Evolutionary conservation across 2,888 invertebrate genomes (phyloP), one percentile per base, ranked within the genome.

Genomic region (Cerceris rybyensis): DNA sequence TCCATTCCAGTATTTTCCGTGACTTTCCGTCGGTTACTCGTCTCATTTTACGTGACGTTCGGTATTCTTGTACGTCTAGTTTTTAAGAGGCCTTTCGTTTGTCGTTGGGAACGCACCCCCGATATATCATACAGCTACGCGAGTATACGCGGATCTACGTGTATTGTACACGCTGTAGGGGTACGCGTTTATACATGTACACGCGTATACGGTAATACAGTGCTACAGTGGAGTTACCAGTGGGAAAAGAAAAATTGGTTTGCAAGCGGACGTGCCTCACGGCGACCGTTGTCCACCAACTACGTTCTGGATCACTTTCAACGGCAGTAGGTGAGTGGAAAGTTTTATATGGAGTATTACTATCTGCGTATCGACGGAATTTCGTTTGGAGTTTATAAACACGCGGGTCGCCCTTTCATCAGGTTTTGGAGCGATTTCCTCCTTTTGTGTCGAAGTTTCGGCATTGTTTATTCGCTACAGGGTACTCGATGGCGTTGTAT

Each of bases 171-270:
- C 39, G 46, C 41, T 68, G 60, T 50, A 61, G 42, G 64, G 49
- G 50, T n/a, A 46, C 11, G 54, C 13, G 17, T 7, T 7, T 16
- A 17, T 55, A 17, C 11, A 59, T 39, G 9, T 61, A 61, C 58
- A 28, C 17, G 55, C 17, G 17, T 49, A 60, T 57, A 75, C 76
- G 64, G 70, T 78, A 82, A 69, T 78, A 82, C 71, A 84, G 84
- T 86, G 84, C 82, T 63, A 84, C 86, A 86, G 82, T 86, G 84
- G 83, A 86, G 82, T 85, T 85, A 84, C 79, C 84, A 85, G 84
- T 86, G 84, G 82, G 70, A 82, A 77, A 74, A 73, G 68, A 75
- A 75, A 77, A 78, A 84, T 80, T 86, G 72, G 77, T 86, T 85
- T 70, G 80, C 80, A 78, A 82, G 75, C 86, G 79, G 74, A 77